Conservation (phyloP, 2,888 invertebrate species). For the Habrosyne pyritoides region DNA sequence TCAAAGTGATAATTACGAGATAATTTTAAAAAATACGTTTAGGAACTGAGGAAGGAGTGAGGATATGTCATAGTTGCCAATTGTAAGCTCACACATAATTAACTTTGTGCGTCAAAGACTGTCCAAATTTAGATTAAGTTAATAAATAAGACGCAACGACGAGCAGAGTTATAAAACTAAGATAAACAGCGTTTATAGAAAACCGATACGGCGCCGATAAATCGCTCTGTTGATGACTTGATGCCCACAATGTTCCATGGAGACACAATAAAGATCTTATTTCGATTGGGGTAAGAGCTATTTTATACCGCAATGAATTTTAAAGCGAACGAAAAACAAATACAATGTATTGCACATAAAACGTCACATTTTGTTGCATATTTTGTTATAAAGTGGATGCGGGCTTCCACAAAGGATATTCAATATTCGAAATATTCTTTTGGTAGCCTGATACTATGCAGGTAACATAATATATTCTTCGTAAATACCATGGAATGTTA, state of each 20-base stretch:
- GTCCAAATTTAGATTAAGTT: constrained; percentile 5
- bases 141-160: constrained; percentile 24
- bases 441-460: not conserved
- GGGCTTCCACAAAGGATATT: constrained; percentile 1
- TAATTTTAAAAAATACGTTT: too few species aligned
- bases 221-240: constrained; percentile 40
- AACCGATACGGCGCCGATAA: constrained; percentile 50
- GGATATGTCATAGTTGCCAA: too few species aligned
- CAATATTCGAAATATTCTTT: not conserved
- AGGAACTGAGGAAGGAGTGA: too few species aligned
- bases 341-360: constrained; percentile 5
- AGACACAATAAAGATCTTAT: constrained; percentile 34
- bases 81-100: too few species aligned
- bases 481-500: too few species aligned
- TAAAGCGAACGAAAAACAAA: constrained; percentile 5
- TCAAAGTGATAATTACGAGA: too few species aligned
- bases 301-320: constrained; percentile 29
- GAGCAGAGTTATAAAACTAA: constrained; percentile 33
- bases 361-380: constrained; percentile 3
- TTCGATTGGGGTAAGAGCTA: constrained; percentile 37
- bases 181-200: constrained; percentile 54
- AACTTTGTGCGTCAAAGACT: constrained; percentile 1
- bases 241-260: constrained; percentile 26
- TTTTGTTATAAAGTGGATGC: constrained; percentile 3
- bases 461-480: too few species aligned